Percentiles rank a stretch among this genome's conserved stretches.
phyloP scores from a whole-genome alignment of 1,140 invertebrate species.

The Lepidurus apus region DNA sequence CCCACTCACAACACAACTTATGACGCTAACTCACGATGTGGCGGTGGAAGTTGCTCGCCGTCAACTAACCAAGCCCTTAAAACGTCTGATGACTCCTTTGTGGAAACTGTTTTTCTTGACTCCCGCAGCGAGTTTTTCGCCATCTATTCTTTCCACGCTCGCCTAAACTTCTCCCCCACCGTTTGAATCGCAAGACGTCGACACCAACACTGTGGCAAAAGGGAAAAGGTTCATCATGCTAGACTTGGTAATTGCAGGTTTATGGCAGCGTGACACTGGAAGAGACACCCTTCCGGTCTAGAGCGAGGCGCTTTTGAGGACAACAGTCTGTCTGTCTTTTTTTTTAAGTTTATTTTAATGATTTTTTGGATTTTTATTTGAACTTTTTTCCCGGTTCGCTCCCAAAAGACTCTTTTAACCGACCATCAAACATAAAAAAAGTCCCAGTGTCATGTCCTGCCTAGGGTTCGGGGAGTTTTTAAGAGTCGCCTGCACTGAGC shows the following conservation, averaged over 20 bases:
- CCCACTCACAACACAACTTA: not conserved
- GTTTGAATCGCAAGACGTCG: not conserved
- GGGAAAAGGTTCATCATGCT: conserved; percentile 18
- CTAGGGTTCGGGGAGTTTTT: too few species aligned
- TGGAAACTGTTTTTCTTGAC: conserved; percentile 11
- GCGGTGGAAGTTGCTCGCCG: not conserved
- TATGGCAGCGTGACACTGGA: conserved; percentile 20
- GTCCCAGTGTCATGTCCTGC: too few species aligned
- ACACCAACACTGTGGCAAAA: not conserved
- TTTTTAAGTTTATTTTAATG: not conserved
- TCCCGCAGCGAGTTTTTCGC: not conserved
- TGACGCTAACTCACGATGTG: not conserved
- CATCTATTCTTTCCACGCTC: not conserved
- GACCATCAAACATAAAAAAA: too few species aligned
- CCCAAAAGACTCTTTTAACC: too few species aligned
- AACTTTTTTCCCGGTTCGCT: too few species aligned
- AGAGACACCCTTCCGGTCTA: conserved; percentile 20
- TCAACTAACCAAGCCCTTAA: not conserved
- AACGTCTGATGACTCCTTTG: not conserved
- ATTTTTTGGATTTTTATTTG: too few species aligned
- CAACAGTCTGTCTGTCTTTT: not conserved
- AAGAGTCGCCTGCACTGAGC: too few species aligned
- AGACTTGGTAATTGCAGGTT: conserved; percentile 21
- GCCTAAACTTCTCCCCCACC: not conserved
- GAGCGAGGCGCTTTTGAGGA: not conserved